These are phyloP conservation scores for Portevinia maculata DNA, from an alignment of 2,888 invertebrate species.

Conservation along the genomic window DNA sequence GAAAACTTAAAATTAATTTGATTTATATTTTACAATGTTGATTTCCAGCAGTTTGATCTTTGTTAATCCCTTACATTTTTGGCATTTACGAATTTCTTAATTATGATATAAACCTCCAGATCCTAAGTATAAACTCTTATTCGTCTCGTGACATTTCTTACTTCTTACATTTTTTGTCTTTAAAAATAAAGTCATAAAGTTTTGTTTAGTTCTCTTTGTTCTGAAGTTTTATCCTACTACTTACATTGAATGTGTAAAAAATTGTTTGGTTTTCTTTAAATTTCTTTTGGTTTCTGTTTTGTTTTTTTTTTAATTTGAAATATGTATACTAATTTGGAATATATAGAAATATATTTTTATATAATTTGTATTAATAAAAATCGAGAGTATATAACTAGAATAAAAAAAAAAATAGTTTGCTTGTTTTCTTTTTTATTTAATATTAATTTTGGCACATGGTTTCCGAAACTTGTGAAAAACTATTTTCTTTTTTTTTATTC, in stretches of 20 bases:
- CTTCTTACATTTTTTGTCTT: conserved; percentile 14
- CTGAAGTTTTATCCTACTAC: conserved; percentile 55
- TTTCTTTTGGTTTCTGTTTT: conserved; percentile 27
- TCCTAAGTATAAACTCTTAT: background rate
- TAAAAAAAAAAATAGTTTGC: conserved; percentile 58
- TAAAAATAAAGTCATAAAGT: background rate
- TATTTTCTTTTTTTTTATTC: conserved; percentile 59
- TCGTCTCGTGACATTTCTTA: background rate
- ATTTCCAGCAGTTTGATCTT: conserved; percentile 16
- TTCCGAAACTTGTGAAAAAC: conserved; percentile 74
- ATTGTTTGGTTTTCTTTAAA: conserved; percentile 41
- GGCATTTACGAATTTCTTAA: conserved; percentile 32
- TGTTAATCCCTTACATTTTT: conserved; percentile 9
- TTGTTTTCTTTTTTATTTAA: conserved; percentile 42
- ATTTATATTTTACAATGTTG: conserved; percentile 25
- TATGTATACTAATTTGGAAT: conserved; percentile 73
- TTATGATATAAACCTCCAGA: conserved; percentile 29
- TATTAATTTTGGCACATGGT: conserved; percentile 74
- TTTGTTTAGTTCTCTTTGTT: conserved; percentile 32
- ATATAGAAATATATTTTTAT: conserved; percentile 71
- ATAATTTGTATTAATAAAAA: conserved; percentile 71
- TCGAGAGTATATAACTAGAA: conserved; percentile 71
- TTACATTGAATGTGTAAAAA: conserved; percentile 71
- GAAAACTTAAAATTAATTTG: background rate
- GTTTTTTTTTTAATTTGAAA: conserved; percentile 46